phyloP scores from a whole-genome alignment of 2,888 invertebrate species.

The Spodoptera exigua region DNA sequence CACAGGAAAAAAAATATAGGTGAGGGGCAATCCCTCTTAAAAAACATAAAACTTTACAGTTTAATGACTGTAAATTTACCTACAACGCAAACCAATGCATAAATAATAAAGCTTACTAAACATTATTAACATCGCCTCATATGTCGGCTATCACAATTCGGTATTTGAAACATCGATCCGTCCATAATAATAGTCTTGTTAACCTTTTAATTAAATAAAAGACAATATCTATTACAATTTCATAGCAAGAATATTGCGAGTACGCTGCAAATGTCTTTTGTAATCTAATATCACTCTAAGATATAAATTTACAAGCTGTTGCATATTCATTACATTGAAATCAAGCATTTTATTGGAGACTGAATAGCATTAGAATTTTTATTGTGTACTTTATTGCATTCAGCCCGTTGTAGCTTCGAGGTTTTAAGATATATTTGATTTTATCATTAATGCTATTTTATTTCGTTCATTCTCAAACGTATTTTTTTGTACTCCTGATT shows the following conservation, averaged over 20 bases:
- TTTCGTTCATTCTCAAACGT: too few species aligned
- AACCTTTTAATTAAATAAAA: slow-evolving; percentile 53
- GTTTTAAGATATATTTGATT: background rate
- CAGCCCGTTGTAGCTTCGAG: background rate
- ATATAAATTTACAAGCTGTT: slow-evolving; percentile 56
- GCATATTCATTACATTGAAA: slow-evolving; percentile 60
- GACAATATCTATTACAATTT: slow-evolving; percentile 46
- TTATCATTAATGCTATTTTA: too few species aligned
- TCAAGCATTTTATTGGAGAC: slow-evolving; percentile 38
- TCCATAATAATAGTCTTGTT: slow-evolving; percentile 52
- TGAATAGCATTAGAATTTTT: slow-evolving; percentile 4
- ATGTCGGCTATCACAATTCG: slow-evolving; percentile 31
- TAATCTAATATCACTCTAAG: slow-evolving; percentile 57
- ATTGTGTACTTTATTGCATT: slow-evolving; percentile 12
- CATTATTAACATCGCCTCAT: slow-evolving; percentile 27
- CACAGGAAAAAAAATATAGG: too few species aligned
- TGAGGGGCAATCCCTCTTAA: too few species aligned
- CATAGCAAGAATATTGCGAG: slow-evolving; percentile 38
- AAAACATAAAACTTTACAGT: too few species aligned
- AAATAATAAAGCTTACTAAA: too few species aligned
- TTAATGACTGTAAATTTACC: too few species aligned
- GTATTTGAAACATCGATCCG: slow-evolving; percentile 26
- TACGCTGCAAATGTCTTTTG: slow-evolving; percentile 33
- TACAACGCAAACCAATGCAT: too few species aligned
- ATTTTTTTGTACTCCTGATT: too few species aligned